Percentiles rank a stretch among this genome's conserved stretches.
Conservation (phyloP, 2,113 vertebrate genomes). For the Percopsis transmontana region DNA sequence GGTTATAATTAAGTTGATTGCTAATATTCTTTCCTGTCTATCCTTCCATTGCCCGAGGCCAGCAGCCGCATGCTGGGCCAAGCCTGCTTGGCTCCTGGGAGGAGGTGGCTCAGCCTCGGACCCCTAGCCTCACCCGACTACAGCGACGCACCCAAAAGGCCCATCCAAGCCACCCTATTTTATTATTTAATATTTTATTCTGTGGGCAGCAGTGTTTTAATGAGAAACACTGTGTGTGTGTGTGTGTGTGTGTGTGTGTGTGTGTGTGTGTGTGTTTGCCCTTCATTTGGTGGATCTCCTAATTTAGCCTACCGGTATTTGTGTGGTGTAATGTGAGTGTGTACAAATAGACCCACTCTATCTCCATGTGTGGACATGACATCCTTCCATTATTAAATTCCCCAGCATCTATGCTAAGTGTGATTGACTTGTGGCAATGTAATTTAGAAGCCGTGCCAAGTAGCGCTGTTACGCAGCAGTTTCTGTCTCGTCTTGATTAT, state of each 20-base stretch:
- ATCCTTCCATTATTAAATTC: slow-evolving; percentile 17
- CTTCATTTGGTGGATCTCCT: neutral
- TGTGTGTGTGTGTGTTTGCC: neutral
- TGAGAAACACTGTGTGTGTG: neutral
- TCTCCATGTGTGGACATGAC: slow-evolving; percentile 15
- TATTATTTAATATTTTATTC: too few species aligned
- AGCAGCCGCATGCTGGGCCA: neutral
- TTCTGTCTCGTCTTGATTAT: slow-evolving; percentile 29
- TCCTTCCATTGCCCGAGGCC: neutral
- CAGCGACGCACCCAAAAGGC: too few species aligned
- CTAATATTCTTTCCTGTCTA: slow-evolving; percentile 2
- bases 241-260: slow-evolving; percentile 18
- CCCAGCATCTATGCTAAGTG: slow-evolving; percentile 20
- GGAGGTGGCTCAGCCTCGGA: slow-evolving; percentile 1
- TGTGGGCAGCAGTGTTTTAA: neutral
- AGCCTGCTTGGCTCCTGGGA: neutral
- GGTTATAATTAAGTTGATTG: slow-evolving; percentile 20
- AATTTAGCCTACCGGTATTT: neutral
- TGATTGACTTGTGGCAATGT: slow-evolving; percentile 45
- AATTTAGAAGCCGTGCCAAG: slow-evolving; percentile 17
- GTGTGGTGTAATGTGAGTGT: neutral
- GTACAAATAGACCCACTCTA: neutral
- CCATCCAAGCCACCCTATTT: too few species aligned
- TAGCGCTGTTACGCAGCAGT: slow-evolving; percentile 4
- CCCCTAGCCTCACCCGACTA: neutral